Evolutionary conservation across 2,113 vertebrate genomes (phyloP), one percentile per base, ranked within the genome.

Genomic region (Pteropus alecto): DNA sequence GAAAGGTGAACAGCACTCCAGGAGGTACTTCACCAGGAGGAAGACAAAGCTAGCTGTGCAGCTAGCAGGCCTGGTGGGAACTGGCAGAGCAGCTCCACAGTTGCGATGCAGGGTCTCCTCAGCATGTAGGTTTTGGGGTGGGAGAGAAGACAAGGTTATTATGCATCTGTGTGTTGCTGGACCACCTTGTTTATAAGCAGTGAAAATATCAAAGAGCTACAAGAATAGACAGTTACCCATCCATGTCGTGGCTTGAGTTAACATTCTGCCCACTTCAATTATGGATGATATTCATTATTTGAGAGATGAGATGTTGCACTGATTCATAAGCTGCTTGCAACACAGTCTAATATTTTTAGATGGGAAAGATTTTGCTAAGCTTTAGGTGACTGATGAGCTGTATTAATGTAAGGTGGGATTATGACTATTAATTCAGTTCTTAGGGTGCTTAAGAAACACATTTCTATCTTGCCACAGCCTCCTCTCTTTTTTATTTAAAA

Each of bases 291-390:
- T 38, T 94, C 30, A 28, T 93, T 56, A 33, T 85, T 65, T 89
- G 68, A 95, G 90, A 91, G 85, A 26, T 88, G 81, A 41, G 46
- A 19, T 0, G 16, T 1, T 41, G 76, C 5, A 0, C 38, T 83
- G 21, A 3, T 79, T 94, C 4, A 21, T 98, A 88, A 97, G 97
- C 97, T 63, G 33, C 84, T 87, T 6, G 11, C 14, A 38, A 46
- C 26, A 81, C 68, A 95, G n/a, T 93, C 41, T 97, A 95, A 63
- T 98, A 97, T 98, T 98, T 99, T 98, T 98, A 98, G 97, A 91
- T 95, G 63, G 95, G 90, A 81, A 98, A 98, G 98, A 97, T 98
- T 98, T 96, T 77, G 90, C 97, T 98, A 97, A 98, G 98, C 97
- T 97, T 79, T 28, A 7, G 92, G 87, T 95, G 96, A 95, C 94